Conservation (phyloP, 2,797 vertebrate genomes). For the Pelochelys cantorii region DNA sequence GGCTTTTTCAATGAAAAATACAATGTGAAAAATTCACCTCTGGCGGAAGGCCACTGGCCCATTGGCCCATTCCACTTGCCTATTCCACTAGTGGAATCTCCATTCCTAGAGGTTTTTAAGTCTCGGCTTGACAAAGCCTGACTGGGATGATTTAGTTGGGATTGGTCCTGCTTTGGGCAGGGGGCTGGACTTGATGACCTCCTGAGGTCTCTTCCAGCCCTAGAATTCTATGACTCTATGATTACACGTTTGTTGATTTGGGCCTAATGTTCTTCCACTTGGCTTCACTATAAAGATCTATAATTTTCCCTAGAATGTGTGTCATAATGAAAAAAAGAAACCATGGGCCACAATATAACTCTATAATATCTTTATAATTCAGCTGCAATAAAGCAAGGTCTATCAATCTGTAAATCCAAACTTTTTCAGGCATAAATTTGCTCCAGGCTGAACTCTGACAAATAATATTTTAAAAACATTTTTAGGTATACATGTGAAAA, state of each 20-base stretch:
- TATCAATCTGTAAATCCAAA: background rate
- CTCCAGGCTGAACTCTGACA: background rate
- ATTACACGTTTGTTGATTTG: background rate
- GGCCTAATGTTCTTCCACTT: background rate
- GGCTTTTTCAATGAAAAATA: background rate
- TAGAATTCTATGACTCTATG: too few species aligned
- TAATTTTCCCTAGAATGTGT: background rate
- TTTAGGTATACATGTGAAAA: background rate
- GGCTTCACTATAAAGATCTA: background rate
- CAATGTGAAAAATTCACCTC: background rate
- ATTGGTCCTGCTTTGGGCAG: too few species aligned
- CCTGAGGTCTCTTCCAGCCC: too few species aligned
- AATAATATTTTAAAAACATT: background rate
- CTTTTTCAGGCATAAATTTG: background rate
- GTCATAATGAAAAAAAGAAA: background rate
- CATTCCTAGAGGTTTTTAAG: too few species aligned
- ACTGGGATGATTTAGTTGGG: too few species aligned
- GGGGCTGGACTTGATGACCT: too few species aligned
- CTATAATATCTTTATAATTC: background rate
- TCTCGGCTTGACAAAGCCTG: too few species aligned
- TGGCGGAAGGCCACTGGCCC: background rate
- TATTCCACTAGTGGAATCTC: too few species aligned
- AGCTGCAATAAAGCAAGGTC: background rate
- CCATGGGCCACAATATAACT: background rate
- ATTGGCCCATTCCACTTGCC: too few species aligned